Evolutionary conservation across 2,113 vertebrate species (phyloP).

Genomic region (Serilophus lunatus): DNA sequence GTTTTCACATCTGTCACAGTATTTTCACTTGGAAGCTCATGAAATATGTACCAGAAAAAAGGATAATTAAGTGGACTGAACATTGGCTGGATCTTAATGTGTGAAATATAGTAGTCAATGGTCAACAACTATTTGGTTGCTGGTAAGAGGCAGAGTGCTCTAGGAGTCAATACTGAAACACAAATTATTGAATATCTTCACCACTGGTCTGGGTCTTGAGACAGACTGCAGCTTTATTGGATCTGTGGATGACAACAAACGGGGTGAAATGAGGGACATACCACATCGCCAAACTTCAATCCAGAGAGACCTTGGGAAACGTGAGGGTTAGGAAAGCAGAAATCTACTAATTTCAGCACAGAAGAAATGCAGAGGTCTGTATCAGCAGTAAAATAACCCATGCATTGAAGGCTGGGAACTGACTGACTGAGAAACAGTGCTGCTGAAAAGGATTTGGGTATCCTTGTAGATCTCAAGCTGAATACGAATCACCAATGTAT

Average conservation of each 20-base stretch:
- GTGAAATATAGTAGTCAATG: background rate
- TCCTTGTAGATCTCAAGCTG: background rate
- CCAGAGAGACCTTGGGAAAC: background rate
- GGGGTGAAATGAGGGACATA: background rate
- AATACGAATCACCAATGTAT: background rate
- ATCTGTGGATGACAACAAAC: background rate
- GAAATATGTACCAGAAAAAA: background rate
- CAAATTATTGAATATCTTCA: background rate
- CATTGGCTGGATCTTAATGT: background rate
- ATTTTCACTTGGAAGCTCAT: conserved; percentile 10
- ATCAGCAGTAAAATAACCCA: background rate
- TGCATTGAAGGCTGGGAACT: background rate
- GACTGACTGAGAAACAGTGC: background rate
- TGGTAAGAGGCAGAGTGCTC: background rate
- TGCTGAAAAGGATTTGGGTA: background rate
- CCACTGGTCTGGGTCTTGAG: background rate
- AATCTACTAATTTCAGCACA: background rate
- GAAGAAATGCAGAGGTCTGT: background rate
- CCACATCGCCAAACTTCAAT: background rate
- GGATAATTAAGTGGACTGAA: background rate
- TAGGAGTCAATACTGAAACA: background rate
- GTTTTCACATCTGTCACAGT: conserved; percentile 1
- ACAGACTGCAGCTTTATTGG: background rate
- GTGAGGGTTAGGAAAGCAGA: background rate
- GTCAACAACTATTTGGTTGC: background rate